These are phyloP conservation scores for Spermophilus dauricus DNA, from an alignment of 2,113 vertebrate species.

Conservation along the genomic window DNA sequence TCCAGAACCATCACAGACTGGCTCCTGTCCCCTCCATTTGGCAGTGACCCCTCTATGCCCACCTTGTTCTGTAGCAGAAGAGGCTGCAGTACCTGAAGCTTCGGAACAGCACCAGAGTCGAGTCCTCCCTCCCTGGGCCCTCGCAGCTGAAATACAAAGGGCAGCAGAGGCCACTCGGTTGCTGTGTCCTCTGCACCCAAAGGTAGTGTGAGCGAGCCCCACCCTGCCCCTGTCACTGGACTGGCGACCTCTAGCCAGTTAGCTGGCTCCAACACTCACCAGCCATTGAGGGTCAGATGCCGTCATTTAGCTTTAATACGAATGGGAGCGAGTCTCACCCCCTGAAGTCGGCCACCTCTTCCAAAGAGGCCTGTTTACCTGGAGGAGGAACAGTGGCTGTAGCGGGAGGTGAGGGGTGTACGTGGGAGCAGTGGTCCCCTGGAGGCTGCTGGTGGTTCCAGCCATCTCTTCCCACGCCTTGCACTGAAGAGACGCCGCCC, in stretches of 20 bases:
- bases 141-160: neutral
- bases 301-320: neutral
- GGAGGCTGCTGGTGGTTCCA: neutral
- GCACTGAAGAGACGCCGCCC: neutral
- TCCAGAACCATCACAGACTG: neutral
- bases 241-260: neutral
- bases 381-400: neutral
- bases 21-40: neutral
- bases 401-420: neutral
- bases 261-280: neutral
- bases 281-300: neutral
- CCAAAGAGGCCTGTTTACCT: neutral
- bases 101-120: rapidly evolving
- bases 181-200: slow-evolving; percentile 85
- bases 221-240: neutral
- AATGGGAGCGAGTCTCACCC: neutral
- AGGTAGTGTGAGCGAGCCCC: slow-evolving; percentile 82
- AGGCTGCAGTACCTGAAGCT: neutral
- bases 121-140: neutral
- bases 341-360: neutral
- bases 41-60: neutral
- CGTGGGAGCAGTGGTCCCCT: rapidly evolving
- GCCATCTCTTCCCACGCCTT: neutral
- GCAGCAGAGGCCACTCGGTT: neutral
- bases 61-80: neutral